Evolutionary conservation across 2,888 invertebrate species (phyloP).

Genomic region (Esperia sulphurella): DNA sequence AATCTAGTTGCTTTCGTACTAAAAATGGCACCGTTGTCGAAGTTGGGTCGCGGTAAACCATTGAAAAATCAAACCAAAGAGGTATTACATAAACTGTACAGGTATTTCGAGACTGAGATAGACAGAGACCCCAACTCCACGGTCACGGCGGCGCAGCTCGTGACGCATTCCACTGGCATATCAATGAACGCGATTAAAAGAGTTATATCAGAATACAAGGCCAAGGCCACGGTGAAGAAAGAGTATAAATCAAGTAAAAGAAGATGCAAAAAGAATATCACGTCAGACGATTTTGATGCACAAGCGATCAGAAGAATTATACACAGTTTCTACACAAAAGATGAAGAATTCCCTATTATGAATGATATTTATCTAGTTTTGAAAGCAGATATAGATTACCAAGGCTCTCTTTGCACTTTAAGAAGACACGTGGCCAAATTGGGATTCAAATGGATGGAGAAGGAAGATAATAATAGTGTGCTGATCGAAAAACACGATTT

Average conservation of each 20-base stretch:
- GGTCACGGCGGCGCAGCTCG: constrained; percentile 31
- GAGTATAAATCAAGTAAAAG: constrained; percentile 20
- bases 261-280: constrained; percentile 25
- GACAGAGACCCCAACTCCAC: constrained; percentile 32
- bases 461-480: constrained; percentile 30
- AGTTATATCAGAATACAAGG: constrained; percentile 24
- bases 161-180: constrained; percentile 33
- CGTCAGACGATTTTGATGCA: constrained; percentile 26
- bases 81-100: constrained; percentile 29
- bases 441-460: constrained; percentile 34
- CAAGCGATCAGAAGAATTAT: constrained; percentile 30
- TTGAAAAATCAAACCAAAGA: constrained; percentile 34
- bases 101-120: constrained; percentile 32
- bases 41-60: constrained; percentile 30
- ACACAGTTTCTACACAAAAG: constrained; percentile 31
- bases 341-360: constrained; percentile 33
- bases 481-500: constrained; percentile 32
- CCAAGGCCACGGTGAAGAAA: constrained; percentile 17
- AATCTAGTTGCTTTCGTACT: constrained; percentile 18
- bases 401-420: constrained; percentile 30
- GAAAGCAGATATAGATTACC: constrained; percentile 32
- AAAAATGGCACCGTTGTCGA: constrained; percentile 31
- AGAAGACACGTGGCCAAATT: constrained; percentile 28
- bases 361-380: constrained; percentile 30
- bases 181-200: constrained; percentile 29